These are phyloP conservation scores for Istiophorus platypterus DNA, from an alignment of 2,113 vertebrate genomes.

Conservation along the genomic window DNA sequence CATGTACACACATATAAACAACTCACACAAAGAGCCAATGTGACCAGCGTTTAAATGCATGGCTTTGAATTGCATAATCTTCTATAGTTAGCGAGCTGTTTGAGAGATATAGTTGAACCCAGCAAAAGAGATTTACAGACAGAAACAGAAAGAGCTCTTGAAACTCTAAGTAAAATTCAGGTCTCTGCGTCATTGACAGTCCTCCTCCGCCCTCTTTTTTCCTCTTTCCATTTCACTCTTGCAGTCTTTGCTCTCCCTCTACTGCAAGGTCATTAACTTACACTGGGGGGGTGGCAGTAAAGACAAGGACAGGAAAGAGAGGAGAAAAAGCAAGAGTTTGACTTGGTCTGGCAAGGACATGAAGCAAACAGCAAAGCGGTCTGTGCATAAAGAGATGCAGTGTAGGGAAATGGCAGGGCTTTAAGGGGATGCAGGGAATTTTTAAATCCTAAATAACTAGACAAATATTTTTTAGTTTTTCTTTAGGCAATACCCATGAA, in stretches of 20 bases:
- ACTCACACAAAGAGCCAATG: not conserved
- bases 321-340: constrained; percentile 22
- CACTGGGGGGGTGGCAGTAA: constrained; percentile 22
- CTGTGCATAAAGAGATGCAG: constrained; percentile 3
- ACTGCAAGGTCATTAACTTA: constrained; percentile 54
- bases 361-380: constrained; percentile 30
- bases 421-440: not conserved
- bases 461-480: not conserved
- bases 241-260: constrained; percentile 47
- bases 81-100: constrained; percentile 12
- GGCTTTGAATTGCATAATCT: constrained; percentile 24
- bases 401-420: not conserved
- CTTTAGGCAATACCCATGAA: too few relatives aligned
- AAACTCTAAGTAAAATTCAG: constrained; percentile 24
- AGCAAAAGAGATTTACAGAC: not conserved
- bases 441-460: not conserved
- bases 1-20: not conserved
- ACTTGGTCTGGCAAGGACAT: constrained; percentile 38
- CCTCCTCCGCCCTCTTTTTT: constrained; percentile 26
- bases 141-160: not conserved
- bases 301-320: constrained; percentile 26
- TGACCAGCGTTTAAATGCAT: constrained; percentile 28
- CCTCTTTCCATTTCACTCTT: constrained; percentile 27
- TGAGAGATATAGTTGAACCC: constrained; percentile 20
- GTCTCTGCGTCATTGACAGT: constrained; percentile 22